These are phyloP conservation scores for Pogoniulus pusillus DNA, from an alignment of 2,797 vertebrate genomes.

Conservation along the genomic window DNA sequence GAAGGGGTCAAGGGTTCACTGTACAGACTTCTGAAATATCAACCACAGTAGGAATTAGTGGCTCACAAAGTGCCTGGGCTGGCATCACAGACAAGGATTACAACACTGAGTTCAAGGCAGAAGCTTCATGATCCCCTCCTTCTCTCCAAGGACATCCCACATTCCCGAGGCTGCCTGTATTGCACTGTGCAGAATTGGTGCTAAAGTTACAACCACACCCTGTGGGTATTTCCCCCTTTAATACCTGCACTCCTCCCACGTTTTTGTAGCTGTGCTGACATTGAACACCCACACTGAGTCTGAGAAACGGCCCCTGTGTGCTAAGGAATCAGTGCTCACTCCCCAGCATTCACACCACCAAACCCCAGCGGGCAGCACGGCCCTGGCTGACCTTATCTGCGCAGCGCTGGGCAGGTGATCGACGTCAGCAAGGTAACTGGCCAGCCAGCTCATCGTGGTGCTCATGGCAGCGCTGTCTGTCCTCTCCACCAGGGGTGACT, in stretches of 20 bases:
- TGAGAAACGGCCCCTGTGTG: background rate
- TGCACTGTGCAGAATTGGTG: background rate
- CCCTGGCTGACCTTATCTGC: constrained; percentile 87
- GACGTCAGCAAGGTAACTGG: constrained; percentile 96
- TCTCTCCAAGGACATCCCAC: background rate
- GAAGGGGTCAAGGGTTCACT: constrained; percentile 90
- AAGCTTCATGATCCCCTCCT: background rate
- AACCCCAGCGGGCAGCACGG: background rate
- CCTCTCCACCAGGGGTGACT: constrained; percentile 80
- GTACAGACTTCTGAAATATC: constrained; percentile 87
- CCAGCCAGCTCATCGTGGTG: constrained; percentile 99
- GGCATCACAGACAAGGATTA: background rate
- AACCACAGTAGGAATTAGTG: constrained; percentile 33
- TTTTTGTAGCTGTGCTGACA: background rate
- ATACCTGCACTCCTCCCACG: background rate
- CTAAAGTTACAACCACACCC: background rate
- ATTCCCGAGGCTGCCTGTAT: background rate
- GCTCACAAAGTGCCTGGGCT: background rate
- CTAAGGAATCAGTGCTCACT: background rate
- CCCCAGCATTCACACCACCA: background rate
- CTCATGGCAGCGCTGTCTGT: constrained; percentile 85
- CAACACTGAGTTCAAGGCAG: background rate
- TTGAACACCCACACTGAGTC: background rate
- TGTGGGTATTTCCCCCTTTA: background rate
- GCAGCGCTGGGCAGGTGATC: constrained; percentile 93